phyloP scores from a whole-genome alignment of 1,140 invertebrate genomes.

The Drosophila equinoxialis region DNA sequence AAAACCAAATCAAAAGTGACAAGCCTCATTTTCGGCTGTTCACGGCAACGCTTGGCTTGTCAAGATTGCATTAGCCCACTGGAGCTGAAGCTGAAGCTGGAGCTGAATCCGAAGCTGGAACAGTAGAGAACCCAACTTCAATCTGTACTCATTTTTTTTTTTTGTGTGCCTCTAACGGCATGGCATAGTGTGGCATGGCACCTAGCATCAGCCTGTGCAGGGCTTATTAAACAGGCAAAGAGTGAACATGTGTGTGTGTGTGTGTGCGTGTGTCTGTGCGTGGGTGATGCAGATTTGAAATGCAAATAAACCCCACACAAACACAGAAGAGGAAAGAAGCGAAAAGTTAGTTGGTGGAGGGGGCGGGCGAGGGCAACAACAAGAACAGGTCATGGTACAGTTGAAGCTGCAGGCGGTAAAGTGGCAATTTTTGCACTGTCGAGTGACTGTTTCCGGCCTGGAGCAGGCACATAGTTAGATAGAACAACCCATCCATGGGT shows the following conservation, averaged over 20 bases:
- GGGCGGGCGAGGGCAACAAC: background rate
- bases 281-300: constrained; percentile 58
- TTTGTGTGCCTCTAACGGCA: background rate
- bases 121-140: background rate
- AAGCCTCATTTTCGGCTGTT: constrained; percentile 72
- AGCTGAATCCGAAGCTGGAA: background rate
- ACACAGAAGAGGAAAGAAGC: constrained; percentile 9
- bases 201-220: constrained; percentile 30
- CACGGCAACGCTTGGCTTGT: constrained; percentile 52
- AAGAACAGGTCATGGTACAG: constrained; percentile 14
- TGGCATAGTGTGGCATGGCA: background rate
- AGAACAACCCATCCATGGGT: background rate
- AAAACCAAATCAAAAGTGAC: constrained; percentile 77
- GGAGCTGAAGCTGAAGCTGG: constrained; percentile 4
- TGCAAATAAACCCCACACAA: constrained; percentile 56
- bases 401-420: constrained; percentile 46
- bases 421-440: constrained; percentile 58
- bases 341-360: constrained; percentile 14
- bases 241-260: background rate
- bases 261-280: background rate
- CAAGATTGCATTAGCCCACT: constrained; percentile 73
- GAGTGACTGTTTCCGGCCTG: constrained; percentile 14
- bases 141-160: background rate
- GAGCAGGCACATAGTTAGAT: constrained; percentile 3
- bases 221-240: constrained; percentile 58